Evolutionary conservation across 1,140 invertebrate genomes (phyloP), one percentile per base, ranked within the genome.

Genomic region (Octopus sinensis): DNA sequence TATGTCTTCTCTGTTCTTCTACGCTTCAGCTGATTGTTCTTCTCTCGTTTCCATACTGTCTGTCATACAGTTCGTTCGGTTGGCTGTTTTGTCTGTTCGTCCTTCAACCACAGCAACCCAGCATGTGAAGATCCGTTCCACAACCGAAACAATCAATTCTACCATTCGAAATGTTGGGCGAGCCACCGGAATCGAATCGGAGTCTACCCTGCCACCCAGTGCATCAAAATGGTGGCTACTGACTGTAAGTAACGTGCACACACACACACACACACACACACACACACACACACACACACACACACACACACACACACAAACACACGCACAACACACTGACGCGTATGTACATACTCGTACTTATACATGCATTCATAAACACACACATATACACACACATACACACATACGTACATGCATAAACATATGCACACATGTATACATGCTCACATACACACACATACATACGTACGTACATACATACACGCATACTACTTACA

Each of bases 71-170:
- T 80, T 76, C 79, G 85, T 51, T 81, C 93, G 62, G 96, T 99
- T 87, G 97, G 98, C 89, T 99, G 97, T 90, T 99, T 98, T 92
- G 97, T 97, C 89, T 99, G 97, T 89, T 95, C 96, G 17, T 98
- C 97, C 4, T 93, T 96, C 89, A 96, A 96, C 89, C 95, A 95
- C 10, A 92, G 93, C 86, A 97, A 97, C 89, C 93, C 93, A 82
- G 93, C 94, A 4, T 98, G 97, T 90, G 97, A 99, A 88, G 97
- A 99, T 91, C 96, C 96, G 0, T 99, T 99, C 91, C 97, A 99
- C 91, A 88, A 86, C 81, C 87, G 92, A 89, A 52, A 90, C 88
- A 73, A 82, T n/a, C 89, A 89, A 85, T 79, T 83, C 84, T 93
- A 93, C 83, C 89, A 87, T 30, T 88, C 91, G 78, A 88, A 91